Percentiles rank a stretch among this genome's conserved stretches.
Evolutionary conservation across 2,888 invertebrate genomes (phyloP).

Genomic region (Eugnorisma glareosa): DNA sequence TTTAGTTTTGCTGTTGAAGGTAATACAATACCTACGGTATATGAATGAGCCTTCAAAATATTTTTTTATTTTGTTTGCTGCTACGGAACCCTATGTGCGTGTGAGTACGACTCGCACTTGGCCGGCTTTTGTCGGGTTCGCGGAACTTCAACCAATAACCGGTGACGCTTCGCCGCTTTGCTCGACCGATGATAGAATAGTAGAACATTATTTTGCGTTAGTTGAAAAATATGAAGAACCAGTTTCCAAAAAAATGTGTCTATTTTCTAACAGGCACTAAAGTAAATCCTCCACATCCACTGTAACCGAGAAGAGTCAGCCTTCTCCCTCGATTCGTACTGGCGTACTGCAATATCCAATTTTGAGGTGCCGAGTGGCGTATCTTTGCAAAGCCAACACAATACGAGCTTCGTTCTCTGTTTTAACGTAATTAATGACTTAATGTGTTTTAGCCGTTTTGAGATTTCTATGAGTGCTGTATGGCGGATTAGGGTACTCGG

Average conservation of each 20-base stretch:
- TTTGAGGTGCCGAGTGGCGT: slow-evolving; percentile 45
- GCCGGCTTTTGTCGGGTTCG: no score
- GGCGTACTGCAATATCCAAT: slow-evolving; percentile 53
- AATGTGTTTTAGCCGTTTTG: slow-evolving; percentile 50
- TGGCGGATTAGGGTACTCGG: slow-evolving; percentile 21
- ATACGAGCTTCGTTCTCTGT: slow-evolving; percentile 50
- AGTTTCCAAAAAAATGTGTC: neutral
- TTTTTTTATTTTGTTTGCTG: no score
- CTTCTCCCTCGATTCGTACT: slow-evolving; percentile 38
- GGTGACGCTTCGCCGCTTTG: no score
- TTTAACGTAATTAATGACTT: slow-evolving; percentile 67
- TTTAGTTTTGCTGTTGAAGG: no score
- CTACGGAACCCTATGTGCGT: no score
- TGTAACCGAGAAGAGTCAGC: neutral
- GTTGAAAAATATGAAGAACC: neutral
- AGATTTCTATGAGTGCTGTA: slow-evolving; percentile 46
- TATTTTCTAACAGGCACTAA: neutral
- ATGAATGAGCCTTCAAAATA: no score
- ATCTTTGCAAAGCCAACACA: slow-evolving; percentile 50
- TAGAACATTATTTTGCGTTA: neutral
- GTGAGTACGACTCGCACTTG: no score
- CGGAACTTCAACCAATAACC: no score
- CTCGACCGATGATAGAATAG: no score
- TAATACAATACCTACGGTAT: no score
- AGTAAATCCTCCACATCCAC: neutral